Conservation (phyloP, 1,140 invertebrate species). For the Contarinia nasturtii region DNA sequence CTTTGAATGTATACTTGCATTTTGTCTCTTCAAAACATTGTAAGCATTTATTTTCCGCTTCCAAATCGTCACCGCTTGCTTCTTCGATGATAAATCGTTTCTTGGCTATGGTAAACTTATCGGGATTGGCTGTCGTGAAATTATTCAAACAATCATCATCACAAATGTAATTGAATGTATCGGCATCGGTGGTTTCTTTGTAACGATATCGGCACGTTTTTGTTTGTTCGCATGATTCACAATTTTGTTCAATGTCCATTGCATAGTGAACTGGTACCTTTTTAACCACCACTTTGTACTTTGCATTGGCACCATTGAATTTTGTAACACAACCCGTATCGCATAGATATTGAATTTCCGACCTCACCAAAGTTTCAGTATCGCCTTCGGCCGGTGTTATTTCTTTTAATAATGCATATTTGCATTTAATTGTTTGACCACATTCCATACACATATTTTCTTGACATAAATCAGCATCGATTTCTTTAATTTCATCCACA, state of each 20-base stretch:
- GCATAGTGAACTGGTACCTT: slow-evolving; percentile 27
- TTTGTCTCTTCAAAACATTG: slow-evolving; percentile 26
- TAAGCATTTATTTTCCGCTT: slow-evolving; percentile 12
- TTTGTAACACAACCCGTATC: slow-evolving; percentile 14
- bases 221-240: slow-evolving; percentile 12
- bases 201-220: slow-evolving; percentile 17
- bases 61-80: slow-evolving; percentile 9
- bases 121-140: slow-evolving; percentile 15
- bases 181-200: slow-evolving; percentile 11
- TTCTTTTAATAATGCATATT: slow-evolving; percentile 15
- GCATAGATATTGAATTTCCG: slow-evolving; percentile 18
- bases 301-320: slow-evolving; percentile 14
- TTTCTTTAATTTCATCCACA: slow-evolving; percentile 18
- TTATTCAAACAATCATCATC: slow-evolving; percentile 23
- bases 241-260: slow-evolving; percentile 12
- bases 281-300: slow-evolving; percentile 17
- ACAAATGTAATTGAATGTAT: slow-evolving; percentile 16
- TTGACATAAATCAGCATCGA: slow-evolving; percentile 2
- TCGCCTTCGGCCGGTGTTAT: slow-evolving; percentile 5
- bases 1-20: slow-evolving; percentile 33
- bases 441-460: slow-evolving; percentile 19
- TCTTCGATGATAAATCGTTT: slow-evolving; percentile 21
- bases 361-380: no score
- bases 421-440: slow-evolving; percentile 12
- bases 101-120: slow-evolving; percentile 23